These are phyloP conservation scores for Drosophila mayri DNA, from an alignment of 1,140 invertebrate species.

Conservation along the genomic window DNA sequence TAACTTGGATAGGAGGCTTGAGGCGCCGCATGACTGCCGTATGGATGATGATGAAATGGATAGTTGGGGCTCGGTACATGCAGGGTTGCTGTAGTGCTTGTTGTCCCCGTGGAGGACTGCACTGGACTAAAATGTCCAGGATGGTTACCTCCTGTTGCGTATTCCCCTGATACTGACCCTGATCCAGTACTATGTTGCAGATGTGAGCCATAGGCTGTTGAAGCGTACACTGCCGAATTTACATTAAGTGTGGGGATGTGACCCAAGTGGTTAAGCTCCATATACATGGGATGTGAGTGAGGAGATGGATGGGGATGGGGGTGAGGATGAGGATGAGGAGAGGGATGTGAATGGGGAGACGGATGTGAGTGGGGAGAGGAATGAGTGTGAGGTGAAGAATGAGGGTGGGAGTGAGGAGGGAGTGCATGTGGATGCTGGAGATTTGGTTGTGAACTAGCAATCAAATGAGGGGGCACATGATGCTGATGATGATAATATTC, in stretches of 20 bases:
- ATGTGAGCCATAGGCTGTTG: conserved; percentile 51
- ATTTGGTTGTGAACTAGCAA: conserved; percentile 26
- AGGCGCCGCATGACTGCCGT: conserved; percentile 41
- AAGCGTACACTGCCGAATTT: conserved; percentile 65
- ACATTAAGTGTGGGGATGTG: conserved; percentile 58
- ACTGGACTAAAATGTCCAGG: conserved; percentile 29
- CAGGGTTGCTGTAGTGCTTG: conserved; percentile 62
- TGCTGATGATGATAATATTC: conserved; percentile 64
- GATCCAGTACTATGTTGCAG: conserved; percentile 45
- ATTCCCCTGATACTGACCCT: conserved; percentile 19
- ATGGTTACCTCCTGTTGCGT: conserved; percentile 10
- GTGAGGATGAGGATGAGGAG: conserved; percentile 53
- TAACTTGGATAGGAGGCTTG: conserved; percentile 63
- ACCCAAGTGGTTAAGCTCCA: conserved; percentile 75
- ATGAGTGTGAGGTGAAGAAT: conserved; percentile 58
- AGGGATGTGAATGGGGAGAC: conserved; percentile 55
- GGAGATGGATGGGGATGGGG: conserved; percentile 43
- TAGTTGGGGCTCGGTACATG: conserved; percentile 83
- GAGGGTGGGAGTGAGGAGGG: conserved; percentile 47
- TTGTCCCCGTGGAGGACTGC: conserved; percentile 36
- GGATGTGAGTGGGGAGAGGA: conserved; percentile 55
- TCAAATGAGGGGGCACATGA: conserved; percentile 72
- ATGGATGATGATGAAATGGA: conserved; percentile 61
- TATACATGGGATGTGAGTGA: conserved; percentile 72
- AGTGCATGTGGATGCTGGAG: conserved; percentile 25